Conservation (phyloP, 2,888 invertebrate species). For the Diplolepis rosae region DNA sequence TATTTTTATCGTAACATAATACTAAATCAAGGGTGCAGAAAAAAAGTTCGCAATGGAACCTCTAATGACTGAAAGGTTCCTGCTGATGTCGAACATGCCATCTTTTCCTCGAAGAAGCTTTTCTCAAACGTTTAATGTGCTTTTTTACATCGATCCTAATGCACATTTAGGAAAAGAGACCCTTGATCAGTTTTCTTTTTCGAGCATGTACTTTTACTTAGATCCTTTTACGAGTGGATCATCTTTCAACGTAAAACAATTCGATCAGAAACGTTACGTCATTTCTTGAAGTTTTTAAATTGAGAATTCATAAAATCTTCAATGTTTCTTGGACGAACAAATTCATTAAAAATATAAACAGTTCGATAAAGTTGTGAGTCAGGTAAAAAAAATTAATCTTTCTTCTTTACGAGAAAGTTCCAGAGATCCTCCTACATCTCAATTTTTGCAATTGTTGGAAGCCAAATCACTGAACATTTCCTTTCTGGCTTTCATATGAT, state of each 20-base stretch:
- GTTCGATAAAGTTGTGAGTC: too few species aligned
- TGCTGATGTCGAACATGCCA: not conserved
- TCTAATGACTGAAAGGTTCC: constrained; percentile 7
- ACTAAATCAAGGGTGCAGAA: not conserved
- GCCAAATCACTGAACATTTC: not conserved
- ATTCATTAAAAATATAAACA: too few species aligned
- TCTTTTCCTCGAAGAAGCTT: not conserved
- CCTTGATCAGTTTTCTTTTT: not conserved
- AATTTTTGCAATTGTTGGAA: not conserved
- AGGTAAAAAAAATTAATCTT: not conserved
- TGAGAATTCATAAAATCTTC: not conserved
- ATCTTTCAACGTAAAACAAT: not conserved
- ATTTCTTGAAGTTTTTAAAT: too few species aligned
- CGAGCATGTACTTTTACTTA: not conserved
- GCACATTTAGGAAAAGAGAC: not conserved
- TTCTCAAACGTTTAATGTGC: not conserved
- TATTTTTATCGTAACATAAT: not conserved
- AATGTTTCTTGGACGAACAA: too few species aligned
- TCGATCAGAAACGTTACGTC: too few species aligned
- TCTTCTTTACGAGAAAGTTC: not conserved
- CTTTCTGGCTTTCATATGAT: not conserved
- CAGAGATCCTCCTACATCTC: not conserved
- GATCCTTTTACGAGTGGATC: not conserved
- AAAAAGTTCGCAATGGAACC: not conserved
- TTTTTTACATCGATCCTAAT: not conserved